These are phyloP conservation scores for Myanophis thanlyinensis DNA, from an alignment of 2,113 vertebrate genomes.

Conservation along the genomic window DNA sequence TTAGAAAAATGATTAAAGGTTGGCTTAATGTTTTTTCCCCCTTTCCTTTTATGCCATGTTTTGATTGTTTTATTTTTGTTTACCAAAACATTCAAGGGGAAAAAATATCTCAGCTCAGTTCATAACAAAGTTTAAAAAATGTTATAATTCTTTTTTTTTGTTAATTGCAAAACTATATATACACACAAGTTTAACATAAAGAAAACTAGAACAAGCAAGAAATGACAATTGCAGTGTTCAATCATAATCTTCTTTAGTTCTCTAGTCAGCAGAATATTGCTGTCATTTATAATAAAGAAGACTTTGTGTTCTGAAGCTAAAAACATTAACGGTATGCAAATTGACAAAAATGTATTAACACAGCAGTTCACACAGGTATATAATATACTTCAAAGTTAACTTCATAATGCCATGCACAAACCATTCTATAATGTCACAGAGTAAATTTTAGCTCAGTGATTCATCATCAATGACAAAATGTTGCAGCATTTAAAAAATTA, in stretches of 20 bases:
- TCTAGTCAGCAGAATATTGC: slow-evolving; percentile 29
- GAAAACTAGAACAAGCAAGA: slow-evolving; percentile 8
- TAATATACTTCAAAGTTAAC: slow-evolving; percentile 17
- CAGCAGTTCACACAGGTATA: slow-evolving; percentile 43
- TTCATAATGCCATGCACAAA: slow-evolving; percentile 27
- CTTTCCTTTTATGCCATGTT: neutral
- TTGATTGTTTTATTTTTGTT: slow-evolving; percentile 3
- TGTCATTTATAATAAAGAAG: slow-evolving; percentile 48
- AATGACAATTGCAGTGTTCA: slow-evolving; percentile 27
- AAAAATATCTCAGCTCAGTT: neutral
- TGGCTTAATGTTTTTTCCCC: slow-evolving; percentile 14
- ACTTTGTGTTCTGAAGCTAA: slow-evolving; percentile 41
- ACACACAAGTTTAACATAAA: slow-evolving; percentile 28
- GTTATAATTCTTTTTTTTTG: slow-evolving; percentile 13
- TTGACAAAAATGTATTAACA: slow-evolving; percentile 20
- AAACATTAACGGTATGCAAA: slow-evolving; percentile 51
- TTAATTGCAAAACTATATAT: slow-evolving; percentile 23
- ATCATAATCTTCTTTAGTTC: slow-evolving; percentile 20
- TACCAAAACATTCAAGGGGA: neutral
- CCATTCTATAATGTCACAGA: slow-evolving; percentile 22
- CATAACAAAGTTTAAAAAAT: neutral
- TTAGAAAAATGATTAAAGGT: neutral
- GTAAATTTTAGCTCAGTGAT: neutral
- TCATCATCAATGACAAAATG: slow-evolving; percentile 22
- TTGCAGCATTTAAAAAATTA: neutral